Percentiles rank a stretch among this genome's conserved stretches.
Evolutionary conservation across 2,113 vertebrate species (phyloP).

Genomic region (Ramphastos sulfuratus): DNA sequence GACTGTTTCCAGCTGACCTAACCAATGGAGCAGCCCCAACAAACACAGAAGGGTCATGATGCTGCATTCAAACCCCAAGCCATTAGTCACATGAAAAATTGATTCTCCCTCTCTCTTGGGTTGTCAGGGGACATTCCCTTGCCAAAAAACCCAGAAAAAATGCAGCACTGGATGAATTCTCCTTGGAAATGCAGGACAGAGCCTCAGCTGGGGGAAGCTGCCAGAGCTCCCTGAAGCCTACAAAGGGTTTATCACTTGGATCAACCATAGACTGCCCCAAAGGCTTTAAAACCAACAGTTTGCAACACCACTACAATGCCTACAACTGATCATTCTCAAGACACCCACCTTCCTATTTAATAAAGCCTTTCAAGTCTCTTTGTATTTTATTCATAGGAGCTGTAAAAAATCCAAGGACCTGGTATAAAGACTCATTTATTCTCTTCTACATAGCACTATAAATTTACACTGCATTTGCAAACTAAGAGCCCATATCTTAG

Average conservation of each 20-base stretch:
- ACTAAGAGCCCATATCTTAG: conserved; percentile 57
- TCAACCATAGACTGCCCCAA: conserved; percentile 5
- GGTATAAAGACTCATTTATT: conserved; percentile 64
- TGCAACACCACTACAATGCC: not conserved
- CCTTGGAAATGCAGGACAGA: not conserved
- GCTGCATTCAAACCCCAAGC: not conserved
- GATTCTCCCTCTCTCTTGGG: not conserved
- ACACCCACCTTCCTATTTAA: conserved; percentile 49
- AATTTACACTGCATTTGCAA: conserved; percentile 65
- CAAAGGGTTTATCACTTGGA: conserved; percentile 15
- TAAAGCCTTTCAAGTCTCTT: conserved; percentile 53
- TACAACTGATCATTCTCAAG: conserved; percentile 7
- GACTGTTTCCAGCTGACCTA: conserved; percentile 10
- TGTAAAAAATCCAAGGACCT: conserved; percentile 55
- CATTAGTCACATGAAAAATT: not conserved
- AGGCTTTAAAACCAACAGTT: conserved; percentile 40
- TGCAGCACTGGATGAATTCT: accelerated
- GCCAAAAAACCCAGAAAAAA: not conserved
- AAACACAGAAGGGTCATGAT: not conserved
- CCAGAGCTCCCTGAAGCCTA: not conserved
- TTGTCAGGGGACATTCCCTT: not conserved
- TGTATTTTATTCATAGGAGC: conserved; percentile 65
- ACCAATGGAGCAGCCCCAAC: not conserved
- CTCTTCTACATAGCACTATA: conserved; percentile 53
- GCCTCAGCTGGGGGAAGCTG: not conserved